A percentile compares a stretch with the other conserved stretches of the same genome.
phyloP scores from a whole-genome alignment of 1,140 invertebrate species.

The Rhopalosiphum maidis region DNA sequence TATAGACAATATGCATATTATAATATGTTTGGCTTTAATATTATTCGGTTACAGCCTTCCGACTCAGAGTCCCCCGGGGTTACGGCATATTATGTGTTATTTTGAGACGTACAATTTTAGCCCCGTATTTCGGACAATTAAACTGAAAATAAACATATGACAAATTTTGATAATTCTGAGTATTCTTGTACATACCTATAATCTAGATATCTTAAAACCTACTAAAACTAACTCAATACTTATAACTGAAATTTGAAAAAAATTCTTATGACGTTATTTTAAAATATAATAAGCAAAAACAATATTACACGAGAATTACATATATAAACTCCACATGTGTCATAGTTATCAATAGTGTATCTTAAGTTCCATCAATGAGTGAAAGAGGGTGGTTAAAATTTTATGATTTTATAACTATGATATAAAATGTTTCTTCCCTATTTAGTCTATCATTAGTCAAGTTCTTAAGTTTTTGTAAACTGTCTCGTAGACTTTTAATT shows the following conservation, averaged over 20 bases:
- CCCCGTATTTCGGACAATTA: background rate
- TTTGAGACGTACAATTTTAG: background rate
- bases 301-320: no score
- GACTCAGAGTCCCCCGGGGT: background rate
- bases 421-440: background rate
- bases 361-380: background rate
- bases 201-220: background rate
- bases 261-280: no score
- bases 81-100: background rate
- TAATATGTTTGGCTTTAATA: constrained; percentile 24
- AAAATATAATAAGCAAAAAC: no score
- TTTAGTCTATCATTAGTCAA: background rate
- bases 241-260: no score
- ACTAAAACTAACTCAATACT: no score
- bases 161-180: background rate
- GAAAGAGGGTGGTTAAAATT: background rate
- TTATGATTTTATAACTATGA: background rate
- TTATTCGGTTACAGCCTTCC: background rate
- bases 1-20: background rate
- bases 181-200: background rate
- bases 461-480: background rate
- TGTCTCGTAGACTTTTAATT: background rate
- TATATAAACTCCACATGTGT: no score
- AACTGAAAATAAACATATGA: background rate
- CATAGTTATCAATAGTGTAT: background rate